Percentiles rank a stretch among this genome's conserved stretches.
Evolutionary conservation across 2,888 invertebrate species (phyloP).

Genomic region (Mantis religiosa): DNA sequence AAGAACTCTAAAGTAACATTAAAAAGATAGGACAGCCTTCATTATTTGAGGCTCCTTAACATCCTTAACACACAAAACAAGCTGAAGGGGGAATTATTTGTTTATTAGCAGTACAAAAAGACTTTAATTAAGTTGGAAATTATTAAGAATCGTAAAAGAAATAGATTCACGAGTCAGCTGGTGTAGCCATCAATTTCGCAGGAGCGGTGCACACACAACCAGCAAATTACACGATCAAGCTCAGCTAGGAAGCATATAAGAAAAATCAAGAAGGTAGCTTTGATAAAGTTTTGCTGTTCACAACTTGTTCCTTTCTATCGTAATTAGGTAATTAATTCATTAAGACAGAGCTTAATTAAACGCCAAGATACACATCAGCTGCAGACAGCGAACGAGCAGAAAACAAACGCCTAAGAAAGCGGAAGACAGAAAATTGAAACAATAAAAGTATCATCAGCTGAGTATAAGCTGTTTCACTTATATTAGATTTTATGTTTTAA

Average conservation of each 20-base stretch:
- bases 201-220: not conserved
- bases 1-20: too few relatives aligned
- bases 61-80: too few relatives aligned
- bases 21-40: too few relatives aligned
- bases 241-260: not conserved
- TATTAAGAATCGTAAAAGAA: not conserved
- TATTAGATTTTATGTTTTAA: too few relatives aligned
- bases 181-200: not conserved
- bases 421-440: not conserved
- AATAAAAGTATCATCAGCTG: not conserved
- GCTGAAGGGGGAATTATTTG: too few relatives aligned
- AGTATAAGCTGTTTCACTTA: too few relatives aligned
- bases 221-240: not conserved
- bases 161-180: too few relatives aligned
- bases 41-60: too few relatives aligned
- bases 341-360: not conserved
- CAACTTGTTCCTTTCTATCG: not conserved
- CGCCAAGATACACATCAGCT: not conserved
- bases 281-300: not conserved
- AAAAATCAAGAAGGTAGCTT: not conserved
- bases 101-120: not conserved
- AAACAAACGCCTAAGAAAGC: not conserved
- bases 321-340: not conserved
- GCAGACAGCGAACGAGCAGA: not conserved
- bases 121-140: not conserved